These are phyloP conservation scores for Cavia aperea DNA, from an alignment of 2,113 vertebrate species.

Conservation along the genomic window DNA sequence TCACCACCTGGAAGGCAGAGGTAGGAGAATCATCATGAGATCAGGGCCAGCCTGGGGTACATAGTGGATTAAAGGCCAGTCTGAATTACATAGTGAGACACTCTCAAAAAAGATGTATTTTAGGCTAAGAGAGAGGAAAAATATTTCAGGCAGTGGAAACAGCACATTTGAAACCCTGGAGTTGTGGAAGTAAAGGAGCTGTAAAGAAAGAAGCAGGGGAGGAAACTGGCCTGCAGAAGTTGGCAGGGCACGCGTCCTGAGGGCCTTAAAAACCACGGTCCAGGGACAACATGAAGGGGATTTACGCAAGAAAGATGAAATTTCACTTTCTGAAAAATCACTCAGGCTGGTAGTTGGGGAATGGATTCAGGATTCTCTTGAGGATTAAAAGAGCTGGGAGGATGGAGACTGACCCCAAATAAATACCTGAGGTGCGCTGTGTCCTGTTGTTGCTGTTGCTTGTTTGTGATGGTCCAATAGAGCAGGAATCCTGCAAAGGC, in stretches of 20 bases:
- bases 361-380: background rate
- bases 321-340: slow-evolving; percentile 6
- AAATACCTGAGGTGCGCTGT: background rate
- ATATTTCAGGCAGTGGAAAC: background rate
- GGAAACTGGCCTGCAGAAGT: background rate
- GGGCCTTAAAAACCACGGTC: background rate
- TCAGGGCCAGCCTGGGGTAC: background rate
- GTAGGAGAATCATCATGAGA: background rate
- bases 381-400: background rate
- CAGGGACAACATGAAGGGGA: background rate
- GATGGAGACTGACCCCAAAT: background rate
- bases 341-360: background rate
- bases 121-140: background rate
- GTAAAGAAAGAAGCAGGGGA: background rate
- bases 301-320: background rate
- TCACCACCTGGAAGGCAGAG: background rate
- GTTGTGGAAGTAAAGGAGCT: background rate
- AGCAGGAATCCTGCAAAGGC: background rate
- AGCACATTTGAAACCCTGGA: background rate
- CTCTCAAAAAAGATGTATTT: background rate
- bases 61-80: background rate
- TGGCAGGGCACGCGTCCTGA: background rate
- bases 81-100: background rate
- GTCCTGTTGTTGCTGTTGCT: background rate
- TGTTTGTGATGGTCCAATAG: background rate